Conservation (phyloP, 2,888 invertebrate genomes). For the Callosobruchus maculatus region DNA sequence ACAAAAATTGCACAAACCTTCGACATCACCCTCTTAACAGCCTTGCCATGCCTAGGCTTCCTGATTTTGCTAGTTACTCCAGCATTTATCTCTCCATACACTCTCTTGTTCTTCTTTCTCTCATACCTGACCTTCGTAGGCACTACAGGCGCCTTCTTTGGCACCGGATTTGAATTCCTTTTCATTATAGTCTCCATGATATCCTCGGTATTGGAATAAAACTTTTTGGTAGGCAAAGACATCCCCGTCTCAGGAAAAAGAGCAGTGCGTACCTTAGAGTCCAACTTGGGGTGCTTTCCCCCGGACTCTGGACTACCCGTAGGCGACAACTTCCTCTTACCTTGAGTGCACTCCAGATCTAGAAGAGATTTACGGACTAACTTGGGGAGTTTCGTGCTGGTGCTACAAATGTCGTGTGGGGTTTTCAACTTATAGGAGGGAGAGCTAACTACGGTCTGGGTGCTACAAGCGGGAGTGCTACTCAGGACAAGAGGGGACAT, state of each 20-base stretch:
- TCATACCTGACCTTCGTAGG: background rate
- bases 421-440: conserved; percentile 41
- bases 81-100: conserved; percentile 59
- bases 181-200: conserved; percentile 15
- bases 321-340: conserved; percentile 25
- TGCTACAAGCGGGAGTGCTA: conserved; percentile 5
- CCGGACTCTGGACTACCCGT: conserved; percentile 20
- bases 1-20: conserved; percentile 23
- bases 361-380: conserved; percentile 39
- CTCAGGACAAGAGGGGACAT: conserved; percentile 32
- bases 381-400: conserved; percentile 35
- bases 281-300: conserved; percentile 20
- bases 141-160: background rate
- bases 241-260: conserved; percentile 44
- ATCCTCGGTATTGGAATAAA: conserved; percentile 52
- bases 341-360: conserved; percentile 25
- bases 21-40: conserved; percentile 25
- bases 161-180: background rate
- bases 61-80: conserved; percentile 63
- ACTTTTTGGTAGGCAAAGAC: conserved; percentile 52
- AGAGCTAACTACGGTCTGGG: conserved; percentile 21
- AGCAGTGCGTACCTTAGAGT: conserved; percentile 44
- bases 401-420: conserved; percentile 41
- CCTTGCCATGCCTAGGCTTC: conserved; percentile 55
- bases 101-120: conserved; percentile 2